Evolutionary conservation across 2,113 vertebrate species (phyloP), one percentile per base, ranked within the genome.

Genomic region (Daphoenositta chrysoptera): DNA sequence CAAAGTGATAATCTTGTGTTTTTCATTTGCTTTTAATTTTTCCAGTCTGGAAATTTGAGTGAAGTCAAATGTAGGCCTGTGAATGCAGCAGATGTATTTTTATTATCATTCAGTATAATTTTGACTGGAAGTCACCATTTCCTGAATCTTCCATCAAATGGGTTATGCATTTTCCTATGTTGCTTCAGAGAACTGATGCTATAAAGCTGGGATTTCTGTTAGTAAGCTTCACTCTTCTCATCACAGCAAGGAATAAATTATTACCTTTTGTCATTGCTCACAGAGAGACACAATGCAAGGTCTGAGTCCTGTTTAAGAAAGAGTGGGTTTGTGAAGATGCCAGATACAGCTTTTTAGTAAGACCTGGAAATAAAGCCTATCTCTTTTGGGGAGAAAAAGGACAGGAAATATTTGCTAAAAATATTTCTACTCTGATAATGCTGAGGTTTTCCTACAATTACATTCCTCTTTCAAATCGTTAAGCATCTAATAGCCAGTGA

Each of bases 401-500:
- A 39, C 10, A 73, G 22, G n/a, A 89, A 82, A 53, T 53, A 50
- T 27, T 63, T 28, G 4, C 16, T 10, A 33, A 65, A 89, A 77
- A 61, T 72, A 64, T 90, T 96, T 83, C 87, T 61, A 18, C 5
- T 66, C 12, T 44, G 33, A 7, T 90, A 33, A n/a, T 56, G 9
- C 31, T 53, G n/a, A 2, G 8, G 10, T 7, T 65, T 83, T 30
- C 30, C 48, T 64, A 31, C 65, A 47, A 15, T 39, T 76, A 15
- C 33, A n/a, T 93, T 80, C 42, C 13, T 48, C 40, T 96, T 93
- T 42, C 26, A 78, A 66, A 84, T 95, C 31, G 23, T 86, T 95
- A 87, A 72, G 54, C 69, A 91, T 95, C 71, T 96, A 92, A 94
- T 90, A 57, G 31, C 57, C 77, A 80, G 40, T 80, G 78, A 81